phyloP scores from a whole-genome alignment of 2,888 invertebrate species.

The Hydraecia micacea region DNA sequence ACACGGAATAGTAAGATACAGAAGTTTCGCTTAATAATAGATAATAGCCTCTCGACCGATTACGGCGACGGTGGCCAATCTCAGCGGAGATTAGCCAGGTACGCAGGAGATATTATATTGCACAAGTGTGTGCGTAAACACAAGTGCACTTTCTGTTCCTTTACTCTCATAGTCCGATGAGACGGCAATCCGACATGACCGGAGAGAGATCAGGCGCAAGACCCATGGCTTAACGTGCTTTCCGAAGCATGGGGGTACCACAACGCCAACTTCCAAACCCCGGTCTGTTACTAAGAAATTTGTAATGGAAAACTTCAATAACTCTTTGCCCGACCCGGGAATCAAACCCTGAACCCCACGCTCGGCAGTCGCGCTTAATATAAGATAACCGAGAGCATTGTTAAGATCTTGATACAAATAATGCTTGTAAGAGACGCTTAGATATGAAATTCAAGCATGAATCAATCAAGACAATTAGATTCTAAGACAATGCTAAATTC shows the following conservation, averaged over 20 bases:
- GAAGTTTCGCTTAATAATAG: slow-evolving; percentile 32
- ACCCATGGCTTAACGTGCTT: background rate
- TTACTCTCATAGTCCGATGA: background rate
- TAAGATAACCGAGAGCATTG: background rate
- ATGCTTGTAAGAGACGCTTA: background rate
- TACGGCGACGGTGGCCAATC: background rate
- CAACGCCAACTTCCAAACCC: background rate
- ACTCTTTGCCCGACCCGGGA: background rate
- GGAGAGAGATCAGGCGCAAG: background rate
- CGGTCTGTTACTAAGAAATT: background rate
- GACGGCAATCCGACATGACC: background rate
- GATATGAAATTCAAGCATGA: background rate
- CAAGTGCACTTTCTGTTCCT: background rate
- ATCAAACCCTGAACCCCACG: background rate
- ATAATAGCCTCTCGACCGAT: background rate
- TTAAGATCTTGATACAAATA: background rate
- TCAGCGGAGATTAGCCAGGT: background rate
- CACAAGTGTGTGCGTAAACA: background rate
- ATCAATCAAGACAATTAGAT: background rate
- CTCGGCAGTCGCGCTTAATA: too few species aligned
- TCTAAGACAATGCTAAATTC: background rate
- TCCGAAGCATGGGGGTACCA: background rate
- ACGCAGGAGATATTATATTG: background rate
- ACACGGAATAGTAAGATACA: slow-evolving; percentile 9
- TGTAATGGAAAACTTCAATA: background rate